phyloP scores from a whole-genome alignment of 2,888 invertebrate species.

The Reticulitermes lucifugus region DNA sequence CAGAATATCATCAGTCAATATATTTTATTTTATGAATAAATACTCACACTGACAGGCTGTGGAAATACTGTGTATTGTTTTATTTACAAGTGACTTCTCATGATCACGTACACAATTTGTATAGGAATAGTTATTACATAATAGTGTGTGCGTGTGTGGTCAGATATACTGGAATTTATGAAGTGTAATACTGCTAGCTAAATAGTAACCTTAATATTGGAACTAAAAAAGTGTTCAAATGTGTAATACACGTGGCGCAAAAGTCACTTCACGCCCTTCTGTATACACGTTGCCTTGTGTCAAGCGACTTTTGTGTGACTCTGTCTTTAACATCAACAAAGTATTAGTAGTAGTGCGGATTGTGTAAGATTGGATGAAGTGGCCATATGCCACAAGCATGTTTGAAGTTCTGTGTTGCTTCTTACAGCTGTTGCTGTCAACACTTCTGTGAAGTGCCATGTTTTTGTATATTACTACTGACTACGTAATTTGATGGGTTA shows the following conservation, averaged over 20 bases:
- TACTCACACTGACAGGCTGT: neutral
- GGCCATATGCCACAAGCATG: neutral
- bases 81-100: neutral
- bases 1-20: neutral
- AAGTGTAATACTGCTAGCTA: neutral
- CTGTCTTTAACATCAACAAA: neutral
- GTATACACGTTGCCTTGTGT: no score
- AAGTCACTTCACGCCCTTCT: no score
- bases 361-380: neutral
- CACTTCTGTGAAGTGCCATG: conserved; percentile 1
- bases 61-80: neutral
- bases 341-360: neutral
- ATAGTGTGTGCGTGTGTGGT: neutral
- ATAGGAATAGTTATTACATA: neutral
- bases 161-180: neutral
- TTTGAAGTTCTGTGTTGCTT: neutral
- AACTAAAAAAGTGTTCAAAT: neutral
- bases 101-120: neutral
- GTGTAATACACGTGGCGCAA: neutral
- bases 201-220: neutral
- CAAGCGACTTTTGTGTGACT: no score
- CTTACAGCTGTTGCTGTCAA: neutral
- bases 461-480: neutral
- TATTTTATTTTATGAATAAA: neutral
- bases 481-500: neutral